Evolutionary conservation across 2,888 invertebrate genomes (phyloP).

Genomic region (Vanessa cardui): DNA sequence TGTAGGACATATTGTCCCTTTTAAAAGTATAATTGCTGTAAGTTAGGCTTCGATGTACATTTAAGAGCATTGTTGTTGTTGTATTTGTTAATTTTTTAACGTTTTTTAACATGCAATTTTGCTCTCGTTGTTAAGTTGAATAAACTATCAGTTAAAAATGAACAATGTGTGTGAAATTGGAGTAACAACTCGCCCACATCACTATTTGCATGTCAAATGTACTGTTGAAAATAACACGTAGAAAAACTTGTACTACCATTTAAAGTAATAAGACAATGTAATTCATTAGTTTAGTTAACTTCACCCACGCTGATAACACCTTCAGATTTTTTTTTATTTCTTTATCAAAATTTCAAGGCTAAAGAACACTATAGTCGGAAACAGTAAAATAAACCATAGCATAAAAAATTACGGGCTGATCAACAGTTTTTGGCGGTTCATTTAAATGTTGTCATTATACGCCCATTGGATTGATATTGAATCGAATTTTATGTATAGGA

Average conservation of each 20-base stretch:
- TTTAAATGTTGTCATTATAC: background rate
- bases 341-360: conserved; percentile 43
- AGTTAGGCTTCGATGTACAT: too few species aligned
- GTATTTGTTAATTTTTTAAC: too few species aligned
- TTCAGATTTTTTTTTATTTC: conserved; percentile 42
- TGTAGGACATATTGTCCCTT: background rate
- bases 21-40: background rate
- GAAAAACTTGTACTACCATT: conserved; percentile 68
- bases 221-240: conserved; percentile 64
- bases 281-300: conserved; percentile 70
- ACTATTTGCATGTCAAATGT: conserved; percentile 68
- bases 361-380: conserved; percentile 27
- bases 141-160: background rate
- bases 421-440: background rate
- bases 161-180: conserved; percentile 39
- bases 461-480: conserved; percentile 12
- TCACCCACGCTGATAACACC: conserved; percentile 62
- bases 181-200: conserved; percentile 59
- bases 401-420: background rate
- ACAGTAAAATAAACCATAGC: conserved; percentile 20
- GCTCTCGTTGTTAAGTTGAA: too few species aligned
- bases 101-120: too few species aligned
- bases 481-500: background rate
- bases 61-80: too few species aligned
- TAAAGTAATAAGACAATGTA: conserved; percentile 79